Base-by-base conservation (phyloP, 1,140 invertebrate genomes). In the Acromyrmex charruanus region DNA sequence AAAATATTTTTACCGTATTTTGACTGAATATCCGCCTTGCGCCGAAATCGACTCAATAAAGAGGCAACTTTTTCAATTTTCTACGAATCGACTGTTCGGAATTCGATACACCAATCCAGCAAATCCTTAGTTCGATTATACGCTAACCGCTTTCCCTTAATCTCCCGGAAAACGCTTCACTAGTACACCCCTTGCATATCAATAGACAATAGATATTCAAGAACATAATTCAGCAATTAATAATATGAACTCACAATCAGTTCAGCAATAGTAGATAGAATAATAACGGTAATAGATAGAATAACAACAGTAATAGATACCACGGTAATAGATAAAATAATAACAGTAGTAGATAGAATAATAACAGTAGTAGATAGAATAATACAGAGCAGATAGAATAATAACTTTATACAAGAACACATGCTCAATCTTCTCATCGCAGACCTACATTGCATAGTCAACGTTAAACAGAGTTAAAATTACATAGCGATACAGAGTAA, bases 51-150 rank as follows among this genome's bases (percentile, higher is more conserved):
- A 65, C 49, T 88, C 81, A 75, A 86, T 89, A 89, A 89, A 68
- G 39, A 69, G 61, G 44, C 58, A 89, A 89, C 88, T 89, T 89
- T 89, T 88, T 81, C 87, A 89, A 88, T 89, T 80, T 89, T 65
- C 88, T 75, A 74, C 88, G 80, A 89, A 53, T 79, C 88, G 55
- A 49, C 79, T 44, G 51, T 59, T 75, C 21, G 68, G 66, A 88
- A 88, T 88, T 89, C 88, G 68, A 86, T 80, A 79, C 39, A 74
- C 21, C 53, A 89, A 68, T 68, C 49, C 58, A 49, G 51, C 39
- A 55, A 63, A 84, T 74, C 86, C 66, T 66, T 66, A 28, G 28
- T n/a, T 25, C 51, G 63, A 72, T 44, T 82, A 49, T 59, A 31
- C 25, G n/a, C 65, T 21, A 16, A 16, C 14, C 16, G 31, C 49